phyloP scores from a whole-genome alignment of 2,113 vertebrate genomes.

The Philantomba maxwellii region DNA sequence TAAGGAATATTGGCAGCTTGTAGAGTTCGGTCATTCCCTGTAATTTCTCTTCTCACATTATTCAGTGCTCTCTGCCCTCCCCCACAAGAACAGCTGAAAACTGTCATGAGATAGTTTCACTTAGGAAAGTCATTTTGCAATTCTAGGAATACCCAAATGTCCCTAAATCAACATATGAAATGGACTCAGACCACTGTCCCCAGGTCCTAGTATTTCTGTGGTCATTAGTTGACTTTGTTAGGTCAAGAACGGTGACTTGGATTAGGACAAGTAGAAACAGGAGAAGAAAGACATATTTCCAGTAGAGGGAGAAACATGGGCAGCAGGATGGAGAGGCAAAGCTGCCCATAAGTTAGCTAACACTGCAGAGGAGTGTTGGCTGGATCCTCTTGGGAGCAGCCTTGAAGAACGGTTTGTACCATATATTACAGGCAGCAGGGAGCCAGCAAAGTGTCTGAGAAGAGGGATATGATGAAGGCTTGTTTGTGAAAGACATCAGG shows the following conservation, averaged over 20 bases:
- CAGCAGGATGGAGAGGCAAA: no score
- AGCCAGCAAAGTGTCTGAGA: not conserved
- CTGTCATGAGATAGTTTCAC: slow-evolving; percentile 17
- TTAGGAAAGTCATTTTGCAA: slow-evolving; percentile 23
- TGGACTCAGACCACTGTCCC: not conserved
- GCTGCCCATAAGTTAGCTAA: not conserved
- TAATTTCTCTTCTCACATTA: not conserved
- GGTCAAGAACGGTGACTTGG: not conserved
- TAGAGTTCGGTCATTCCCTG: not conserved
- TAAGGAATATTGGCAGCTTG: not conserved
- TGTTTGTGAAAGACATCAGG: not conserved
- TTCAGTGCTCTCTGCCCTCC: not conserved
- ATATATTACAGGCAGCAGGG: no score
- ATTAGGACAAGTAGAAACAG: not conserved
- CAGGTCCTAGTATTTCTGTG: not conserved
- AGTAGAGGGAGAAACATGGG: not conserved
- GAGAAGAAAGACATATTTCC: not conserved
- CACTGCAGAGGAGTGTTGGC: not conserved
- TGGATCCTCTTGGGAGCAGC: not conserved
- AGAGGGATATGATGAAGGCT: not conserved
- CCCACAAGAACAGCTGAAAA: slow-evolving; percentile 8
- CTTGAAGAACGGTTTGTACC: not conserved
- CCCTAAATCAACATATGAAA: not conserved
- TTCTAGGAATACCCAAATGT: not conserved
- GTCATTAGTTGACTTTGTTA: not conserved